Evolutionary conservation across 53 echinoderm and acorn worm species (phyloP).

Genomic region (Apostichopus leukothele): DNA sequence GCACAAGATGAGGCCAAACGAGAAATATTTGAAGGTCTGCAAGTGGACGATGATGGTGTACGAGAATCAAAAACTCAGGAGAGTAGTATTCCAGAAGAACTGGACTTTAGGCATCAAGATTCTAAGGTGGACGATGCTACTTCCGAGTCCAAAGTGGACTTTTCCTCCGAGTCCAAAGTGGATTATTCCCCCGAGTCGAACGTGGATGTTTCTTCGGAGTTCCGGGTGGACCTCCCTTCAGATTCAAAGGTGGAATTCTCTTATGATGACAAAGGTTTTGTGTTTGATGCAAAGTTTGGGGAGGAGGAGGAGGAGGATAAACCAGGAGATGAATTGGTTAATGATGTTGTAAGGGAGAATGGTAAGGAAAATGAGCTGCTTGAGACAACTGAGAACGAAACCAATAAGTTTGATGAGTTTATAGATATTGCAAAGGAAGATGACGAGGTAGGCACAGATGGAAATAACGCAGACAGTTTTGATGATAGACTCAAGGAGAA

Average conservation of each 20-base stretch:
- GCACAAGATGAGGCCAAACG: slow-evolving; percentile 39
- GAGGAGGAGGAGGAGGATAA: slow-evolving; percentile 8
- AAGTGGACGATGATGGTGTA: background rate
- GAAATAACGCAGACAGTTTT: slow-evolving; percentile 11
- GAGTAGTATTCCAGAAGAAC: background rate
- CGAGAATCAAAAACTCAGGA: background rate
- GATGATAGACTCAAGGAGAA: slow-evolving; percentile 28
- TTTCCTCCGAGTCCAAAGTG: background rate
- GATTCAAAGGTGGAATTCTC: background rate
- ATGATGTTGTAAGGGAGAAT: background rate
- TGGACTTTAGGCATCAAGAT: background rate
- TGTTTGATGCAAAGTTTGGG: background rate
- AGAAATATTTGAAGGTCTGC: slow-evolving; percentile 3
- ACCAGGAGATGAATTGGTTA: background rate
- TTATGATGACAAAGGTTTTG: background rate
- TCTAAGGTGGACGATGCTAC: background rate
- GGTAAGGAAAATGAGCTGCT: background rate
- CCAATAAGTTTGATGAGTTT: background rate
- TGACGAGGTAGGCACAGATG: background rate
- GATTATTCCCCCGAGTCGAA: background rate
- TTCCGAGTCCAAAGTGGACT: background rate
- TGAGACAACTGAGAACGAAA: background rate
- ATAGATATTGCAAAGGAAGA: background rate
- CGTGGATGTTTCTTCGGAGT: background rate
- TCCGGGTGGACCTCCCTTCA: background rate